These are phyloP conservation scores for Ctenopoma kingsleyae DNA, from an alignment of 2,797 vertebrate species.

Conservation along the genomic window DNA sequence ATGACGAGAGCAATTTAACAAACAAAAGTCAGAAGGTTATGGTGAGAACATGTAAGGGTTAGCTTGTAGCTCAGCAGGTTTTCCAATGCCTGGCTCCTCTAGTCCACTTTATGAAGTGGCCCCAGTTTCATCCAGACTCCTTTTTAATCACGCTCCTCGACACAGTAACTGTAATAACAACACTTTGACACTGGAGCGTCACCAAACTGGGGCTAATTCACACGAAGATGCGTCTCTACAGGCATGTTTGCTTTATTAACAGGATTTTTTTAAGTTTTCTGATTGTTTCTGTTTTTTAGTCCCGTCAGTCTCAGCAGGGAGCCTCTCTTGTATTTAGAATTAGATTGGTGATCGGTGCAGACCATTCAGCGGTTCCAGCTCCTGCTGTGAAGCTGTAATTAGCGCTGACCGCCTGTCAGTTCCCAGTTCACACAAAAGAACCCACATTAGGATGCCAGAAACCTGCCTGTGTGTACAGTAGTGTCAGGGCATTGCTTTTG, in stretches of 20 bases:
- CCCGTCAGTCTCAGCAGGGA: constrained; percentile 39
- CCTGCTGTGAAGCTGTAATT: constrained; percentile 58
- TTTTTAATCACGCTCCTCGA: too few relatives aligned
- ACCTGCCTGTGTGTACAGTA: constrained; percentile 22
- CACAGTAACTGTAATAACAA: too few relatives aligned
- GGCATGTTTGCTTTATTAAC: neutral
- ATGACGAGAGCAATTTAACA: too few relatives aligned
- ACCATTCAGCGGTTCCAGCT: constrained; percentile 28
- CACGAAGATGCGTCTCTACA: neutral
- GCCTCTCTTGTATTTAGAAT: constrained; percentile 43
- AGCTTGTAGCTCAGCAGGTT: too few relatives aligned
- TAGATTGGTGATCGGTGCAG: constrained; percentile 56
- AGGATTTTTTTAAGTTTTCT: neutral
- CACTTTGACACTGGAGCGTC: too few relatives aligned
- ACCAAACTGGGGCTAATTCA: too few relatives aligned
- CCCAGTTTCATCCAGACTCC: too few relatives aligned
- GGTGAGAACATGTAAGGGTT: too few relatives aligned
- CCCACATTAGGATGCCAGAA: constrained; percentile 28
- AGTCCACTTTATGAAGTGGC: too few relatives aligned
- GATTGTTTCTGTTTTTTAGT: constrained; percentile 14
- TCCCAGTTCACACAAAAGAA: constrained; percentile 40
- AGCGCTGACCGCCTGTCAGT: constrained; percentile 39
- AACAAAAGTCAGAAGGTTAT: too few relatives aligned
- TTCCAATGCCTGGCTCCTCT: too few relatives aligned
- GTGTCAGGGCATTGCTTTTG: constrained; percentile 12